These are phyloP conservation scores for Daubentonia madagascariensis DNA, from an alignment of 2,113 vertebrate species.

Conservation along the genomic window DNA sequence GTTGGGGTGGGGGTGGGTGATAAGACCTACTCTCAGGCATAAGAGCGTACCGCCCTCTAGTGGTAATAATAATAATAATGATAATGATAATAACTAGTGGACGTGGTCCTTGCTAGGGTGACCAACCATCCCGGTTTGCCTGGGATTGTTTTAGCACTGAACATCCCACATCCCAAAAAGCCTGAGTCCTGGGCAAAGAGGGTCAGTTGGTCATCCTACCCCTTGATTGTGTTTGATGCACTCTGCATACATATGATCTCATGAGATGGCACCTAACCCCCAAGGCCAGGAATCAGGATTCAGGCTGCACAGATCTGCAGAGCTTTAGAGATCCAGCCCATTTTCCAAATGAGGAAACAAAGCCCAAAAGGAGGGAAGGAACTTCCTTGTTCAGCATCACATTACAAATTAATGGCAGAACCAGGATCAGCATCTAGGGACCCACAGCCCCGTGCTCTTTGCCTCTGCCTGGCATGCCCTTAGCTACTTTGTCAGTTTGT, in stretches of 20 bases:
- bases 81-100: background rate
- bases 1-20: background rate
- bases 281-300: background rate
- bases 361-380: background rate
- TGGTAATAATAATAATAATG: background rate
- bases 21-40: constrained; percentile 31
- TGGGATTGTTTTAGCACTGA: background rate
- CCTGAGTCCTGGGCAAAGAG: background rate
- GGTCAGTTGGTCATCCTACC: background rate
- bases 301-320: constrained; percentile 2
- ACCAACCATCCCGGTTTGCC: background rate
- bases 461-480: background rate
- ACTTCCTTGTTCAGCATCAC: background rate
- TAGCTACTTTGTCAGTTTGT: background rate
- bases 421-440: background rate
- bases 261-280: background rate
- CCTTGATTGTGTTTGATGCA: background rate
- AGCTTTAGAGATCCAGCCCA: background rate
- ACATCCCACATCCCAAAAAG: background rate
- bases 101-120: background rate
- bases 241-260: background rate
- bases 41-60: constrained; percentile 69
- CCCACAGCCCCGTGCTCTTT: background rate
- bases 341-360: constrained; percentile 38
- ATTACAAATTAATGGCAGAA: constrained; percentile 18